A percentile compares a stretch with the other conserved stretches of the same genome.
Evolutionary conservation across 2,888 invertebrate genomes (phyloP).

Genomic region (Schizaphis graminum): DNA sequence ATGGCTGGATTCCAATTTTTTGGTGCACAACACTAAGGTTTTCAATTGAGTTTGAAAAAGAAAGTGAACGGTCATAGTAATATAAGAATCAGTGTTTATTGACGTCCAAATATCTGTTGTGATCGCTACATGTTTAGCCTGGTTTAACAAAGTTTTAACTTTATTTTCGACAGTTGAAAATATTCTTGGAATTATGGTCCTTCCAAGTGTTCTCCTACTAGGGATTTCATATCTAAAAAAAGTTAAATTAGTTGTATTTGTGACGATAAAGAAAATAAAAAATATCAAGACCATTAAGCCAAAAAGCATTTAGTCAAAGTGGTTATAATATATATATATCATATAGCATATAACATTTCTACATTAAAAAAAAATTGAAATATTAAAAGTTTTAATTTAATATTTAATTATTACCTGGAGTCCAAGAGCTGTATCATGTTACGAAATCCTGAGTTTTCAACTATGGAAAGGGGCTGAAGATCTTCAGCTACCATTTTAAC

Average conservation of each 20-base stretch:
- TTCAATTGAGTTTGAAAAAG: too few species aligned
- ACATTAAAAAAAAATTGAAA: background rate
- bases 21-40: too few species aligned
- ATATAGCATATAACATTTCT: too few species aligned
- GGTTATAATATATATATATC: too few species aligned
- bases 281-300: too few species aligned
- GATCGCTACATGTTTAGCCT: background rate
- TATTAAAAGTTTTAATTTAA: background rate
- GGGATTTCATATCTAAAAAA: background rate
- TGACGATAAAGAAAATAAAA: too few species aligned
- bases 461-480: background rate
- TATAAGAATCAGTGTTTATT: background rate
- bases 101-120: background rate
- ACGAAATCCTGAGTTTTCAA: background rate
- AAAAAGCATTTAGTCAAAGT: background rate
- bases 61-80: too few species aligned
- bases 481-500: background rate
- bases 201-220: background rate
- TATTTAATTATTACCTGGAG: background rate
- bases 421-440: background rate
- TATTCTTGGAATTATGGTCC: background rate
- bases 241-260: background rate
- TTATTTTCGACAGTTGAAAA: background rate
- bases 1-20: too few species aligned
- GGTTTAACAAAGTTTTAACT: background rate